Percentiles rank a stretch among this genome's conserved stretches.
phyloP scores from a whole-genome alignment of 2,113 vertebrate species.

The Xiphophorus maculatus region DNA sequence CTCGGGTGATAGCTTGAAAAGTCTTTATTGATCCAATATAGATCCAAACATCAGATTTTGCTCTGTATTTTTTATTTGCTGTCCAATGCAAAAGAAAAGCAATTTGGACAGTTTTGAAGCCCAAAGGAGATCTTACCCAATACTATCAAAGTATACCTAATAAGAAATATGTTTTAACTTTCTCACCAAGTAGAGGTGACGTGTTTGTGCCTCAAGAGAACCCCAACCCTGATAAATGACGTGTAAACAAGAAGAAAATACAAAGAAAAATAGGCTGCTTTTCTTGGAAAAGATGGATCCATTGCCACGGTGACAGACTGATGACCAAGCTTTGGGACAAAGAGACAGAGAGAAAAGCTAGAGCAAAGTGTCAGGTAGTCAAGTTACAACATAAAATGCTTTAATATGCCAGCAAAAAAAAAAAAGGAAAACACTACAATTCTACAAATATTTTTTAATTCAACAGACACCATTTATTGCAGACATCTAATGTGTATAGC shows the following conservation, averaged over 20 bases:
- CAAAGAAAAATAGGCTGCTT: not conserved
- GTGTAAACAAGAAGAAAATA: not conserved
- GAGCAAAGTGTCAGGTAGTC: slow-evolving; percentile 26
- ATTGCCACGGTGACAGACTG: slow-evolving; percentile 36
- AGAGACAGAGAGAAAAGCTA: slow-evolving; percentile 10
- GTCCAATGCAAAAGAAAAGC: no score
- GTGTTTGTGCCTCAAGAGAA: slow-evolving; percentile 8
- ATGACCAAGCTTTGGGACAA: slow-evolving; percentile 30
- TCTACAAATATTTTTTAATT: no score
- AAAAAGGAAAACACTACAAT: no score
- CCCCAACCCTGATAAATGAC: not conserved
- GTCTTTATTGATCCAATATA: no score
- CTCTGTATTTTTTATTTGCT: no score
- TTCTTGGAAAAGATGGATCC: slow-evolving; percentile 45
- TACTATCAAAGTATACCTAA: no score
- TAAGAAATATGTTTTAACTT: not conserved
- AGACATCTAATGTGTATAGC: not conserved
- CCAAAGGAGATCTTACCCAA: no score
- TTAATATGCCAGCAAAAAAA: slow-evolving; percentile 13
- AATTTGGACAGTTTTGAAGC: no score
- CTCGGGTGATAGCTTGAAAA: no score
- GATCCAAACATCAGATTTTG: no score
- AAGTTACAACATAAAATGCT: slow-evolving; percentile 15
- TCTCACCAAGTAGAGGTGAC: not conserved
- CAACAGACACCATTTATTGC: no score